Evolutionary conservation across 2,888 invertebrate species (phyloP).

Genomic region (Orthosia gracilis): DNA sequence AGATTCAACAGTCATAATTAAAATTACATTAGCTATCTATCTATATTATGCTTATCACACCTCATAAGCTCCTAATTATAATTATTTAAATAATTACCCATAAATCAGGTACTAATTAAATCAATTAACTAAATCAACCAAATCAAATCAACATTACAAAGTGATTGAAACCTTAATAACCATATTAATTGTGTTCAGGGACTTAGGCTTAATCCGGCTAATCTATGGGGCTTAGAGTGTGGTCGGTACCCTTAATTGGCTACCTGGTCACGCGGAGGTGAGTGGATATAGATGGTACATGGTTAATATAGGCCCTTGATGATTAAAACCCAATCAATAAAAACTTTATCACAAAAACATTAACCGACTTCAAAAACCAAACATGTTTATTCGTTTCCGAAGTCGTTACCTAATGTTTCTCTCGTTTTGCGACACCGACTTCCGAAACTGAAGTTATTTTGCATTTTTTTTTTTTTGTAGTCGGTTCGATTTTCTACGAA

Average conservation of each 20-base stretch:
- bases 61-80: constrained; percentile 33
- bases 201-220: constrained; percentile 72
- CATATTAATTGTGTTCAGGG: constrained; percentile 79
- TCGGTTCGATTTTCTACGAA: no score
- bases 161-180: constrained; percentile 83
- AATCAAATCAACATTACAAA: constrained; percentile 74
- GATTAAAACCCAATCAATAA: not conserved
- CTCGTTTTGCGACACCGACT: no score
- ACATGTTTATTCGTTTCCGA: no score
- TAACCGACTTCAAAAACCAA: no score
- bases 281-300: constrained; percentile 4
- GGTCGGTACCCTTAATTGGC: constrained; percentile 69
- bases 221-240: constrained; percentile 67
- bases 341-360: no score
- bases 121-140: constrained; percentile 71
- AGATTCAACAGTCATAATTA: not conserved
- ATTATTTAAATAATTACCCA: constrained; percentile 49
- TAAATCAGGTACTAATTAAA: constrained; percentile 58
- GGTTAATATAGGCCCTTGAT: not conserved
- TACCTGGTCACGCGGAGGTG: constrained; percentile 57
- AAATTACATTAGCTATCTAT: no score
- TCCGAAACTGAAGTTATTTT: no score
- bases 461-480: no score
- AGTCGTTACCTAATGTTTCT: no score
- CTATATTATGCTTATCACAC: constrained; percentile 8